phyloP scores from a whole-genome alignment of 2,888 invertebrate species.

The Lepidochrysops patricia region DNA sequence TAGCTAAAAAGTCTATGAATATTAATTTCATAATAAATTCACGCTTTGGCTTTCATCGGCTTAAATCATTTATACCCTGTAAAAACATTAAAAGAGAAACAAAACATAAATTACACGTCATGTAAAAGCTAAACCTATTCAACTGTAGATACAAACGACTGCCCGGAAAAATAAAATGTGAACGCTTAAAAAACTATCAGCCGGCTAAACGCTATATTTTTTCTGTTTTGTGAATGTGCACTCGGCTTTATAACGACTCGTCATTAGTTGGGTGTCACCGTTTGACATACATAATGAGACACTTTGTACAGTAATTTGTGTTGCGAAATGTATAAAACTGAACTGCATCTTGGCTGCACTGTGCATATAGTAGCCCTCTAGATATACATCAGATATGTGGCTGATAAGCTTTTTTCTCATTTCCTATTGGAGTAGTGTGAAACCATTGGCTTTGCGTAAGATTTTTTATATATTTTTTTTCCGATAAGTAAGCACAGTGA shows the following conservation, averaged over 20 bases:
- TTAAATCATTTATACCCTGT: too few species aligned
- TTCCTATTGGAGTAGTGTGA: background rate
- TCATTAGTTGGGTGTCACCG: constrained; percentile 13
- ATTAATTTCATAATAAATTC: too few species aligned
- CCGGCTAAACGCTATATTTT: background rate
- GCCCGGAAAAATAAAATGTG: background rate
- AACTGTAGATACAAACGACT: background rate
- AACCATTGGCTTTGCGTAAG: constrained; percentile 2
- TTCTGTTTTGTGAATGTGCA: background rate
- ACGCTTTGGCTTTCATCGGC: too few species aligned
- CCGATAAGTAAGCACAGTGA: background rate
- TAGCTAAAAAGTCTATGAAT: too few species aligned
- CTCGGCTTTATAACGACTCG: constrained; percentile 11
- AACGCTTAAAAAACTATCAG: background rate
- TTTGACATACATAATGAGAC: constrained; percentile 11
- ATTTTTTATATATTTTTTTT: background rate
- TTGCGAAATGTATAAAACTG: constrained; percentile 12
- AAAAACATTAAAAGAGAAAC: too few species aligned
- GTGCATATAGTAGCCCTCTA: background rate
- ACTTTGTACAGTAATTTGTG: constrained; percentile 11
- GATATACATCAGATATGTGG: background rate
- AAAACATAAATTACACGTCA: too few species aligned
- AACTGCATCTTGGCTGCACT: background rate
- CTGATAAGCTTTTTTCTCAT: background rate
- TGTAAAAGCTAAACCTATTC: background rate